These are phyloP conservation scores for Lepilemur ruficaudatus DNA, from an alignment of 2,797 vertebrate species.

Conservation along the genomic window DNA sequence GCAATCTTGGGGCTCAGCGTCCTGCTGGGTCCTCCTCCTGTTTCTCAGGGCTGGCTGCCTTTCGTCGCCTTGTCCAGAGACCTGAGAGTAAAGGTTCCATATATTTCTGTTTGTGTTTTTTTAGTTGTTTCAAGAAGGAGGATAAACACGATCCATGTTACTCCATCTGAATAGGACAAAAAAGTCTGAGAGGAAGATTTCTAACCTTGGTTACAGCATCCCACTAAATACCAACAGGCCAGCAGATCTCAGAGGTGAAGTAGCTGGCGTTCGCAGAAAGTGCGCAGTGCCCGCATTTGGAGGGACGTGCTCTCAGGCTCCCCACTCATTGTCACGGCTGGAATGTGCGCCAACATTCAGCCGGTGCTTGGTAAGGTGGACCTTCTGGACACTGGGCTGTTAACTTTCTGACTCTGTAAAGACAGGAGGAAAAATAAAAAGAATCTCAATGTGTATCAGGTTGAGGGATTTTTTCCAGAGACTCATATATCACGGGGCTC, in stretches of 20 bases:
- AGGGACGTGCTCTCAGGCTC: accelerated
- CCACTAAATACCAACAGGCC: background rate
- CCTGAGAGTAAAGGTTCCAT: background rate
- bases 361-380: too few relatives aligned
- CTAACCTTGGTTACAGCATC: background rate
- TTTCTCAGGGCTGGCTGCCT: background rate
- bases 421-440: too few relatives aligned
- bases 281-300: background rate
- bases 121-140: background rate
- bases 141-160: background rate
- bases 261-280: background rate
- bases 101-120: background rate
- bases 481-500: background rate
- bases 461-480: background rate
- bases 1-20: background rate
- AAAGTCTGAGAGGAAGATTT: background rate
- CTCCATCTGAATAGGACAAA: background rate
- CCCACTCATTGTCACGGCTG: background rate
- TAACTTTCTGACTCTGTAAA: background rate
- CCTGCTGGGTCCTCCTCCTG: too few relatives aligned
- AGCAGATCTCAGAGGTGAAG: background rate
- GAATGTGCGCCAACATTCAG: background rate
- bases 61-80: background rate
- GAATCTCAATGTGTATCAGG: background rate
- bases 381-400: background rate